Conservation (phyloP, 2,113 vertebrate genomes). For the Amphiprion percula region DNA sequence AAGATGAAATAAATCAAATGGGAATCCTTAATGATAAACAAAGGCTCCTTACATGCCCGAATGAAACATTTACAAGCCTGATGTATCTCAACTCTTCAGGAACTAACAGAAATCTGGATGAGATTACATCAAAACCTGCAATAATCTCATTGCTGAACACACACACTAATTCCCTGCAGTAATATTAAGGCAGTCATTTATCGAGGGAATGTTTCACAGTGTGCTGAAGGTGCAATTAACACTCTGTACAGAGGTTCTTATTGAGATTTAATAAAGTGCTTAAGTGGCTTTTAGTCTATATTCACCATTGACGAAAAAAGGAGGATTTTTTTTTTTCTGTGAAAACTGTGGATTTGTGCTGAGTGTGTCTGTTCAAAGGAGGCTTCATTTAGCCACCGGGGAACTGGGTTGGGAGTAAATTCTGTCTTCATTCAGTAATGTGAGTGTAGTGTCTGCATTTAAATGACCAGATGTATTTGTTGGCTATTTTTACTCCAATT, state of each 20-base stretch:
- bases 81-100: neutral
- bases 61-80: neutral
- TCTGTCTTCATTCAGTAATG: neutral
- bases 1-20: neutral
- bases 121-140: neutral
- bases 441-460: neutral
- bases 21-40: neutral
- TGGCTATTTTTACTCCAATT: no score
- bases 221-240: constrained; percentile 49
- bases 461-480: no score
- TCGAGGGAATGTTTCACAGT: constrained; percentile 7
- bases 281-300: constrained; percentile 35
- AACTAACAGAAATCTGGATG: neutral
- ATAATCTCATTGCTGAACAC: constrained; percentile 23
- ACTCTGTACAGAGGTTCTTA: neutral
- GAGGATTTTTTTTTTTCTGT: constrained; percentile 23
- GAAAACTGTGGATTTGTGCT: constrained; percentile 14
- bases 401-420: neutral
- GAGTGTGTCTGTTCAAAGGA: neutral
- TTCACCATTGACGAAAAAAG: constrained; percentile 16
- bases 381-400: neutral
- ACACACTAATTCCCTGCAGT: constrained; percentile 12
- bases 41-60: neutral
- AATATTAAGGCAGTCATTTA: constrained; percentile 38
- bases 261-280: constrained; percentile 39